Base-by-base conservation (phyloP, 2,113 vertebrate genomes). In the Tretioscincus oriximinensis region DNA sequence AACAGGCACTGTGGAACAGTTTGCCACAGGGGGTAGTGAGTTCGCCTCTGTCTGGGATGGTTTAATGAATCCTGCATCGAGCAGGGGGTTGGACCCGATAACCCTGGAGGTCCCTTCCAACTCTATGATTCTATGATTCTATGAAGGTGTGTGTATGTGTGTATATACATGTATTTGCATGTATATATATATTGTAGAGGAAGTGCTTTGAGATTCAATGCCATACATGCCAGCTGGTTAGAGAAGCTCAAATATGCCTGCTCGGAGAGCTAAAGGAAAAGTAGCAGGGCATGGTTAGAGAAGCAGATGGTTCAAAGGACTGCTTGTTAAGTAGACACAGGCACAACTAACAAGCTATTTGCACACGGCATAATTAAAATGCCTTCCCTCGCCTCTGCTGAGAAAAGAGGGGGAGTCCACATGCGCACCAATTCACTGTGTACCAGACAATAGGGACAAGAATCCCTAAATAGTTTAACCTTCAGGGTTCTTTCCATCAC, bases 231-330 rank as follows among this genome's bases (percentile, higher is more conserved):
- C 70, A 73, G 61, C 78, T 81, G 70, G 60, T 73, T 35, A 73
- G 54, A 45, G 20, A 61, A 79, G 16, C 69, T 49, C 31, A 51
- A 64, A 80, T 73, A 65, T 31, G 60, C 21, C 45, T 20, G 64
- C 73, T 61, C 73, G 45, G 47, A 81, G 61, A 22, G 65, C 70
- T 66, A 61, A 73, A 65, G 47, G 28, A 81, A 66, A 49, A 65
- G 22, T 45, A 73, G 45, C 22, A 73, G 7, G 24, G 29, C 71
- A 51, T 73, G 63, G 60, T 73, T 28, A 24, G 61, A 81, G 70
- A 73, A 73, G 70, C 78, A 81, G 70, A 81, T 81, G 78, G 78
- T 66, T 24, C 28, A 73, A 28, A 63, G 41, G 45, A 81, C 70
- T 73, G 63, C 45, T 81, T 65, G 60, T 73, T 81, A 65, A 65